A percentile compares a stretch with the other conserved stretches of the same genome.
These are phyloP conservation scores for Polypedilum vanderplanki DNA, from an alignment of 1,140 invertebrate species.

Conservation along the genomic window DNA sequence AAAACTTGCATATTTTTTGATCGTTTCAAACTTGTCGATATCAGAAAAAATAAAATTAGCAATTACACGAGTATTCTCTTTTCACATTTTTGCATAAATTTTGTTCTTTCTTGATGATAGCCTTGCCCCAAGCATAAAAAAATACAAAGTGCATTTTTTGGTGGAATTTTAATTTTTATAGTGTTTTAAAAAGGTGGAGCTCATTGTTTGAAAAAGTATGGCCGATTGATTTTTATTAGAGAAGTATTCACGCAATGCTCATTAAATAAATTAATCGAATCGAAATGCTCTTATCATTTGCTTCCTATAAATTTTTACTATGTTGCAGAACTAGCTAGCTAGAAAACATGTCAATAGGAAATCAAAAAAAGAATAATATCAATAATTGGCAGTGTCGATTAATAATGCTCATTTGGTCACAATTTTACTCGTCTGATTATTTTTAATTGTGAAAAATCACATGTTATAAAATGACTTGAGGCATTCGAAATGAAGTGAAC, in stretches of 20 bases:
- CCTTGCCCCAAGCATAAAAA: constrained; percentile 22
- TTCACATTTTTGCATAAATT: background rate
- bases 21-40: background rate
- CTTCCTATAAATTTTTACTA: no score
- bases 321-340: no score
- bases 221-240: background rate
- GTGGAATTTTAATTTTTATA: constrained; percentile 12
- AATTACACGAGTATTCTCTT: background rate
- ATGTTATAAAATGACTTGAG: no score
- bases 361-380: no score
- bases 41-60: background rate
- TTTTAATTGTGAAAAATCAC: no score
- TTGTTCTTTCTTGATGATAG: background rate
- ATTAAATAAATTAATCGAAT: no score
- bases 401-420: no score
- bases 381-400: no score
- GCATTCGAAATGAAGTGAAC: background rate
- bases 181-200: constrained; percentile 24
- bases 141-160: background rate
- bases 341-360: no score
- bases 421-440: no score
- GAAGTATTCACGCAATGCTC: background rate
- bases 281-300: no score
- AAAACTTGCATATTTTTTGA: no score
- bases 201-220: background rate